Evolutionary conservation across 2,113 vertebrate genomes (phyloP), one percentile per base, ranked within the genome.

Genomic region (Perccottus glenii): DNA sequence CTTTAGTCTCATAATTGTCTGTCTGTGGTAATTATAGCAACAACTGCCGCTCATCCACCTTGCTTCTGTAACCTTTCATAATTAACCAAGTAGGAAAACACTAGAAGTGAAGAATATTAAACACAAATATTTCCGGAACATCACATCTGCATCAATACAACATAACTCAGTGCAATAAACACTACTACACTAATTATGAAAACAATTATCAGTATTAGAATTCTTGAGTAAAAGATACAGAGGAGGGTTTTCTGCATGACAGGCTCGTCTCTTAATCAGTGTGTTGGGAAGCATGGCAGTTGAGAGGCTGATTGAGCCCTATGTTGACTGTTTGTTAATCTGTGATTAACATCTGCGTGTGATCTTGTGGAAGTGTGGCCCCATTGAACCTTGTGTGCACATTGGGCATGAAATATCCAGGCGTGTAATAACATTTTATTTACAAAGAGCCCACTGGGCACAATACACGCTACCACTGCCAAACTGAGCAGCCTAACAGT

Each of bases 381-480:
- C 82, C 81, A 83, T 64, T 80, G 86, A 87, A 81, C 81, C 77
- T 75, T 85, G 67, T 77, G 83, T 80, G 81, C 85, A 82, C 80
- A 74, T 75, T 73, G 82, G 78, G 86, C 85, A 88, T 88, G 86
- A 83, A 88, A 90, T 83, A 87, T 84, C 80, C 87, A 87, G 77
- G 85, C 85, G 82, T 90, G 86, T 87, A 89, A 91, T 91, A 87
- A 91, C 81, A 87, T 91, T 89, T 90, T 90, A 88, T 91, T 90
- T 89, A 90, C 88, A 89, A 88, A 89, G 84, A 78, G 85, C 84
- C 87, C 87, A 84, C 75, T 87, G 87, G 87, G 86, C 78, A 87
- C 80, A 91, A 82, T 83, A 70, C 75, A 77, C 85, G 75, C 77
- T 75, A 79, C 67, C 73, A 49, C 77, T 87, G 72, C 81, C 82